Evolutionary conservation across 1,140 invertebrate species (phyloP).

Genomic region (Megathymus violae): DNA sequence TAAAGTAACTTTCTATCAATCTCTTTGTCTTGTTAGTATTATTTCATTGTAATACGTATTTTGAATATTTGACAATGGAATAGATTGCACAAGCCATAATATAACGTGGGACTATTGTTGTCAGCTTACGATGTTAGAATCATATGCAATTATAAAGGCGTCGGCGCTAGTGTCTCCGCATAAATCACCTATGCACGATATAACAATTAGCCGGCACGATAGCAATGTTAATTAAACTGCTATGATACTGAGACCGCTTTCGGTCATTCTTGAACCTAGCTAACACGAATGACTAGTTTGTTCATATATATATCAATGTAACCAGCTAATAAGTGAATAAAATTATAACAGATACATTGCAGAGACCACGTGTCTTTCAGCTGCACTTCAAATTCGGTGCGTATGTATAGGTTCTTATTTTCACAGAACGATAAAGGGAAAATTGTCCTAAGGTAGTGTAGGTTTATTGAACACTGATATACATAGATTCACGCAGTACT

Average conservation of each 20-base stretch:
- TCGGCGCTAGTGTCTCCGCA: conserved; percentile 69
- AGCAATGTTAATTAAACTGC: conserved; percentile 84
- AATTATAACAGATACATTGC: too few species aligned
- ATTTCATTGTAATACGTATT: too few species aligned
- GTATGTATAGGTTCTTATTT: too few species aligned
- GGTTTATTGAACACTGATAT: too few species aligned
- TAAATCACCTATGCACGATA: conserved; percentile 84
- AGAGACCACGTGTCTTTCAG: too few species aligned
- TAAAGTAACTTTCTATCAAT: too few species aligned
- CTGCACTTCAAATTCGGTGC: too few species aligned
- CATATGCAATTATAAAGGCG: conserved; percentile 81
- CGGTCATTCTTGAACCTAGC: conserved; percentile 12
- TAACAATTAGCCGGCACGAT: conserved; percentile 84
- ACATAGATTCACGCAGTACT: too few species aligned
- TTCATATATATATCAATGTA: not conserved
- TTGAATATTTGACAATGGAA: conserved; percentile 17
- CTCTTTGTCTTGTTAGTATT: too few species aligned
- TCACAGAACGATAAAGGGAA: too few species aligned
- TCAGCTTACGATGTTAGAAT: conserved; percentile 63
- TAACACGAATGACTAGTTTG: conserved; percentile 2
- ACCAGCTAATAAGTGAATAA: too few species aligned
- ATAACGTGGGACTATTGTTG: conserved; percentile 50
- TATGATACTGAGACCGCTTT: conserved; percentile 66
- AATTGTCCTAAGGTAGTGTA: too few species aligned
- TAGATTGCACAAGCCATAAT: conserved; percentile 19